Evolutionary conservation across 2,113 vertebrate genomes (phyloP), one percentile per base, ranked within the genome.

Genomic region (Grammomys dolichurus): DNA sequence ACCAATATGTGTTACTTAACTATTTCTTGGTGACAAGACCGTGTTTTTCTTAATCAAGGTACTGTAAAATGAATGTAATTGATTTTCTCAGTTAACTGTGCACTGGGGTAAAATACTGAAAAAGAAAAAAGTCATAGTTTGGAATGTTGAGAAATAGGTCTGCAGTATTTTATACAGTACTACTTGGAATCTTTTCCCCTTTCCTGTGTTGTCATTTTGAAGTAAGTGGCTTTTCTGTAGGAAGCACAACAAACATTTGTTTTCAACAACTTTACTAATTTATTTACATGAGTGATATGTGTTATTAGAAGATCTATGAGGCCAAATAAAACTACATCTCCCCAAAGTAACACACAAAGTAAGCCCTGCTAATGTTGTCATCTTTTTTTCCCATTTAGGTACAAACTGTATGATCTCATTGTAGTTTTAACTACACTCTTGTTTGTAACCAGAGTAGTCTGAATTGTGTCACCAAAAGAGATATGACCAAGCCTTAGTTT

Each of bases 361-460:
- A 92, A 92, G 28, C 33, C 22, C 51, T 75, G 17, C 26, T 89
- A 31, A 87, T 87, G 33, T 69, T 95, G 77, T 92, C 85, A 43
- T 65, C 48, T 81, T 70, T 17, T 24, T 60, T 67, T 16, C 33
- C 12, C 89, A 77, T 67, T 87, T 88, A 58, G 81, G 6, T 78
- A 40, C 24, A 72, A 69, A 92, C 90, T 10, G 70, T 67, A 78
- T 72, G 46, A 77, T 36, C 14, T 63, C 5, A 82, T 72, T 89
- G 93, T 81, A 82, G 58, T 63, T 92, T 92, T 43, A 67, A 43
- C 24, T 63, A 86, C 67, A 58, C 56, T 91, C 33, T 87, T 90
- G 46, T 72, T 24, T 82, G 33, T 87, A 31, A 82, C 28, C 40
- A 43, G 56, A 89, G 36, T 76, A 14, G 51, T 10, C 67, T 94